Conservation (phyloP, 2,113 vertebrate species). For the Dicerorhinus sumatrensis region DNA sequence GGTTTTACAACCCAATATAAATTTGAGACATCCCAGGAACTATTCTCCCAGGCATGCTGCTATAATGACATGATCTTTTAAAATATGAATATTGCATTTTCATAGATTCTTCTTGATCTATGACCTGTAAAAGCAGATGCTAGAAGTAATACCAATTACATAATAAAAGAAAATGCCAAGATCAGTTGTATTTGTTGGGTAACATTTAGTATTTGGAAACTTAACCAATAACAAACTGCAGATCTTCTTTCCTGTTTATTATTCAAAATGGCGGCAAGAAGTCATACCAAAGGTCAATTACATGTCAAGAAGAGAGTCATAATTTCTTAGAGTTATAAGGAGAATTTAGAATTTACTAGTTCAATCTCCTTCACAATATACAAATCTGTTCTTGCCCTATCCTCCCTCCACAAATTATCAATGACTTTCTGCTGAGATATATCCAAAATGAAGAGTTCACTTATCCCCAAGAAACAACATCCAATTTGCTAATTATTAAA, state of each 20-base stretch:
- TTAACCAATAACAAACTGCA: neutral
- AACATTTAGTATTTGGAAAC: neutral
- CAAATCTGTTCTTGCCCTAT: neutral
- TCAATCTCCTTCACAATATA: neutral
- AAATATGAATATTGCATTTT: slow-evolving; percentile 78
- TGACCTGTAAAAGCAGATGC: slow-evolving; percentile 33
- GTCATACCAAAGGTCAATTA: neutral
- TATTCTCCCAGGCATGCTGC: slow-evolving; percentile 75
- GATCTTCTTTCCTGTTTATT: slow-evolving; percentile 17
- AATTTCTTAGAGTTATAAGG: slow-evolving; percentile 26
- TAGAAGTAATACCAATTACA: slow-evolving; percentile 73
- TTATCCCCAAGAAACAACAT: neutral
- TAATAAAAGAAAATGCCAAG: slow-evolving; percentile 61
- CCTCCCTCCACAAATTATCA: neutral
- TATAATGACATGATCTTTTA: slow-evolving; percentile 53
- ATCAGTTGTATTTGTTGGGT: neutral
- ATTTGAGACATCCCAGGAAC: slow-evolving; percentile 79
- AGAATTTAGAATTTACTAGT: neutral
- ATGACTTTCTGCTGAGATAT: slow-evolving; percentile 32
- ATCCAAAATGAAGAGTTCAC: neutral
- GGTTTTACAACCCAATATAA: slow-evolving; percentile 86
- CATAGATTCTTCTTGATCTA: slow-evolving; percentile 66
- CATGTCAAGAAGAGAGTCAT: neutral
- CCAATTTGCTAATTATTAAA: neutral
- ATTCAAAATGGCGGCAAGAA: slow-evolving; percentile 41